These are phyloP conservation scores for Apamea sordens DNA, from an alignment of 2,888 invertebrate genomes.

Conservation along the genomic window DNA sequence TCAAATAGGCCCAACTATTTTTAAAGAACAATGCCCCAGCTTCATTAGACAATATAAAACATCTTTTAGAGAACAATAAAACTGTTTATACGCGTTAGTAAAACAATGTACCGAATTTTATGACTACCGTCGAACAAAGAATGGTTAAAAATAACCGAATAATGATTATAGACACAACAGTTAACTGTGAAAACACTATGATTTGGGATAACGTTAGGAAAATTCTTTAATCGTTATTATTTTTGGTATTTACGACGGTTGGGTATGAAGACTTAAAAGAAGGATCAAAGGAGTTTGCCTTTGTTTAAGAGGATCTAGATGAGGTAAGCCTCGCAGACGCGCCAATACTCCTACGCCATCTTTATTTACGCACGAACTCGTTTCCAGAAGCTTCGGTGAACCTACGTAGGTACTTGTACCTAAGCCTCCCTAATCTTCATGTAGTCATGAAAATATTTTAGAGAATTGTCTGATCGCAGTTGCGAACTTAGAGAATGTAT, in stretches of 20 bases:
- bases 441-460: constrained; percentile 37
- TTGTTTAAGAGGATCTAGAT: constrained; percentile 53
- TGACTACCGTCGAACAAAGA: constrained; percentile 78
- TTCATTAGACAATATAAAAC: constrained; percentile 80
- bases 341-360: constrained; percentile 48
- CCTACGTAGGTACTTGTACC: constrained; percentile 13
- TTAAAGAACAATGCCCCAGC: constrained; percentile 74
- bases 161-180: constrained; percentile 74
- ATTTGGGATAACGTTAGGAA: constrained; percentile 56
- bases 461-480: constrained; percentile 5
- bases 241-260: constrained; percentile 65
- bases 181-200: constrained; percentile 74
- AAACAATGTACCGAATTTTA: constrained; percentile 82
- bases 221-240: constrained; percentile 65
- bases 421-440: constrained; percentile 35
- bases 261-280: constrained; percentile 31
- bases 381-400: constrained; percentile 47
- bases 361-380: constrained; percentile 38
- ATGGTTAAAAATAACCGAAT: constrained; percentile 80
- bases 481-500: neutral
- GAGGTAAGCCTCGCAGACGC: constrained; percentile 49
- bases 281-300: constrained; percentile 62
- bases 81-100: constrained; percentile 78
- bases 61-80: constrained; percentile 87
- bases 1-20: constrained; percentile 69